Evolutionary conservation across 2,113 vertebrate genomes (phyloP).

Genomic region (Saccopteryx leptura): DNA sequence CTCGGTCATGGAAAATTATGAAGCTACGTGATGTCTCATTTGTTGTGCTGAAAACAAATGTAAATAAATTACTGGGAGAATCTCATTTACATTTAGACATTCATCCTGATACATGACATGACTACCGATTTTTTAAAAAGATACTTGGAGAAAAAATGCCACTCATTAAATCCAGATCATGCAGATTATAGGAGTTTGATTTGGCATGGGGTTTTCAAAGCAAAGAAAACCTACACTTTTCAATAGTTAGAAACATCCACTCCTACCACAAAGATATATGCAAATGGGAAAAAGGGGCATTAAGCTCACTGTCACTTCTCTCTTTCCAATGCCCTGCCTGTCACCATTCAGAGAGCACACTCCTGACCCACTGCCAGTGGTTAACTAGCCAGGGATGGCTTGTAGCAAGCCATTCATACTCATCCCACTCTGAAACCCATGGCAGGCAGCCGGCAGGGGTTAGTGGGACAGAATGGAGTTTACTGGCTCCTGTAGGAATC

Average conservation of each 20-base stretch:
- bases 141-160: slow-evolving; percentile 87
- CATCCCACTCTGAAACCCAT: background rate
- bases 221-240: slow-evolving; percentile 13
- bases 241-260: background rate
- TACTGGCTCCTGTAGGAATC: slow-evolving; percentile 65
- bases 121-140: slow-evolving; percentile 87
- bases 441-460: slow-evolving; percentile 55
- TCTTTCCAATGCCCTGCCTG: slow-evolving; percentile 14
- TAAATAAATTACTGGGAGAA: slow-evolving; percentile 93
- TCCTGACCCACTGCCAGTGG: background rate
- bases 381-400: background rate
- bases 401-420: background rate
- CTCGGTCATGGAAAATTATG: slow-evolving; percentile 93
- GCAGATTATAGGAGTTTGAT: slow-evolving; percentile 60
- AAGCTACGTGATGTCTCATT: slow-evolving; percentile 93
- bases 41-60: slow-evolving; percentile 94
- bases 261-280: background rate
- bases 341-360: background rate
- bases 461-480: slow-evolving; percentile 62
- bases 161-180: slow-evolving; percentile 85
- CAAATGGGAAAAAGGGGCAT: slow-evolving; percentile 43
- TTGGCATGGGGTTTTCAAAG: slow-evolving; percentile 45
- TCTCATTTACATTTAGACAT: slow-evolving; percentile 93
- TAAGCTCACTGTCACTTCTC: background rate
- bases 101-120: slow-evolving; percentile 89